A percentile compares a stretch with the other conserved stretches of the same genome.
Evolutionary conservation across 2,797 vertebrate species (phyloP).

Genomic region (Alca torda): DNA sequence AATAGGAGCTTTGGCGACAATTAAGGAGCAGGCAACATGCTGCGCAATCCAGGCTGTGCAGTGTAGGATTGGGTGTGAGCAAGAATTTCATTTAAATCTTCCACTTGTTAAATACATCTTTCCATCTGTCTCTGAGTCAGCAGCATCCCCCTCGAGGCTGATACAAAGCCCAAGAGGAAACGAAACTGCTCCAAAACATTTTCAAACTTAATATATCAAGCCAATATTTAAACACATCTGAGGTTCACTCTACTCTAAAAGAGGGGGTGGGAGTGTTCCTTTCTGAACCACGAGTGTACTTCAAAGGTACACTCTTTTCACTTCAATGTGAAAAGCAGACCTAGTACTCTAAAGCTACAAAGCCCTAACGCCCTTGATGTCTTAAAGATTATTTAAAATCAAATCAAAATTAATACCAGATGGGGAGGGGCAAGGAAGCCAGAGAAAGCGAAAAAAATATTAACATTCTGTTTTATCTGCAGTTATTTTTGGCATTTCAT

Average conservation of each 20-base stretch:
- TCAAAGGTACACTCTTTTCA: constrained; percentile 14
- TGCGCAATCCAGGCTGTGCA: not conserved
- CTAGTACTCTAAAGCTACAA: constrained; percentile 18
- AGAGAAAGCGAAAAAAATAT: constrained; percentile 7
- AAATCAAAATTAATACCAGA: constrained; percentile 64
- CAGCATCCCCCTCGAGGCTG: not conserved
- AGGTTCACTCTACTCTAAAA: not conserved
- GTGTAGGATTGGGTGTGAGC: not conserved
- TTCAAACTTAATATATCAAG: constrained; percentile 1
- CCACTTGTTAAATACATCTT: not conserved
- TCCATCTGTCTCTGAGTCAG: constrained; percentile 33
- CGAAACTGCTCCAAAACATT: not conserved
- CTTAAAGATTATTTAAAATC: constrained; percentile 54
- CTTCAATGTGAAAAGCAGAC: constrained; percentile 51
- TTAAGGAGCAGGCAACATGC: not conserved
- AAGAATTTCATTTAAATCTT: constrained; percentile 3
- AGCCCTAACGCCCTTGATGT: constrained; percentile 15
- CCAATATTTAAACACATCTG: constrained; percentile 19
- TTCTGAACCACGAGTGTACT: not conserved
- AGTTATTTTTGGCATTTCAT: constrained; percentile 63
- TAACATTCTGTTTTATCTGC: constrained; percentile 44
- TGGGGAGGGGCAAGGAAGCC: constrained; percentile 44
- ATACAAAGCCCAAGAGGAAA: constrained; percentile 28
- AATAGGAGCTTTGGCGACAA: not conserved
- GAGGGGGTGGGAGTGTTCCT: not conserved